Conservation (phyloP, 2,113 vertebrate species). For the Bubo bubo region DNA sequence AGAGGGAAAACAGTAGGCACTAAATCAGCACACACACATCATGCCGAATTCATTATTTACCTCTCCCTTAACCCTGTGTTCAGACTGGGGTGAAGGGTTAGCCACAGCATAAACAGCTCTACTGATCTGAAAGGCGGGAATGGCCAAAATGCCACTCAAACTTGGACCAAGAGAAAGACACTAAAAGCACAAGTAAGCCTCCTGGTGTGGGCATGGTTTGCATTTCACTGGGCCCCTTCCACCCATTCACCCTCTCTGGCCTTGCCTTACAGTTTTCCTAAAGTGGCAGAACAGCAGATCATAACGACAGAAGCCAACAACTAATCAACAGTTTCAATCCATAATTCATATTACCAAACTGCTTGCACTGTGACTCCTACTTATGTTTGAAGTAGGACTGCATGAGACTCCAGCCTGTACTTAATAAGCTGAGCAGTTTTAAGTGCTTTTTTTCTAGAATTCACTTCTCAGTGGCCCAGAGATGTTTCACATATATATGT, state of each 20-base stretch:
- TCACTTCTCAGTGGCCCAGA: background rate
- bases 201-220: background rate
- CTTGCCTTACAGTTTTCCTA: background rate
- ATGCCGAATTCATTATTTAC: background rate
- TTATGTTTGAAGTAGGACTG: background rate
- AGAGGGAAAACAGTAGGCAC: background rate
- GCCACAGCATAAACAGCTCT: background rate
- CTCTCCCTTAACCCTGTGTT: background rate
- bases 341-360: background rate
- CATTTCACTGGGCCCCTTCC: background rate
- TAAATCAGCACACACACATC: background rate
- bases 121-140: background rate
- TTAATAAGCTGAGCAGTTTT: background rate
- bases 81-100: background rate
- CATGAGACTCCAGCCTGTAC: background rate
- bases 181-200: background rate
- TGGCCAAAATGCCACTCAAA: background rate
- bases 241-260: background rate
- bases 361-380: background rate
- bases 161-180: background rate
- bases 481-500: background rate
- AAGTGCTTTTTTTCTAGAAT: background rate
- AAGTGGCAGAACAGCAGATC: background rate
- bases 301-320: background rate
- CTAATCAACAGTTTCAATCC: background rate